Percentiles rank a stretch among this genome's conserved stretches.
phyloP scores from a whole-genome alignment of 2,888 invertebrate genomes.

The Teleogryllus oceanicus region DNA sequence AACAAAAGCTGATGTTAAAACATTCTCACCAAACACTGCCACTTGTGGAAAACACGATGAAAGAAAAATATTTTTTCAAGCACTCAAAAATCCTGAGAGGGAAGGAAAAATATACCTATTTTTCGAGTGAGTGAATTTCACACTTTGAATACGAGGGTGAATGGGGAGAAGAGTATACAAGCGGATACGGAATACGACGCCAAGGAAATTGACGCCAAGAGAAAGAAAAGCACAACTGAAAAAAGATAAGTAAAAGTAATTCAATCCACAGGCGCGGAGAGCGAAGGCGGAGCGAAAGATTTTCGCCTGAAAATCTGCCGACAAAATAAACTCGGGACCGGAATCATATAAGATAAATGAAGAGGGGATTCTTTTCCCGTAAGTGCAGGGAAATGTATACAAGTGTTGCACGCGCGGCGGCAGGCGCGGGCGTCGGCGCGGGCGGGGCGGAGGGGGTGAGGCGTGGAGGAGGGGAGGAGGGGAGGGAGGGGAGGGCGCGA shows the following conservation, averaged over 20 bases:
- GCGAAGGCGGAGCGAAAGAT: constrained; percentile 7
- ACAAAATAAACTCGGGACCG: constrained; percentile 5
- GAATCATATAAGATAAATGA: constrained; percentile 9
- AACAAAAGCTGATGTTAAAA: constrained; percentile 18
- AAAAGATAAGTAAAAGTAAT: constrained; percentile 12
- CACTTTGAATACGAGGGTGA: constrained; percentile 26
- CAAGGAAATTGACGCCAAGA: constrained; percentile 33
- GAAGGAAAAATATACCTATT: constrained; percentile 3
- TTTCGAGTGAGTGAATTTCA: constrained; percentile 26
- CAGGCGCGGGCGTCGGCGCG: background rate
- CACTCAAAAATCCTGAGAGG: constrained; percentile 18
- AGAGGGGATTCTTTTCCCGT: constrained; percentile 10
- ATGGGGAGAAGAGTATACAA: constrained; percentile 27
- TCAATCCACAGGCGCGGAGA: background rate
- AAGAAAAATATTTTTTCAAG: constrained; percentile 18
- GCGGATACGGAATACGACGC: constrained; percentile 29
- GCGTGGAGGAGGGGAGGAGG: background rate
- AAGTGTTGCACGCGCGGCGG: background rate
- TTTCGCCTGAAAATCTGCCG: background rate
- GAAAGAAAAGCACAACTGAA: constrained; percentile 24
- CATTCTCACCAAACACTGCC: constrained; percentile 18
- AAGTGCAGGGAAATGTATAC: constrained; percentile 18
- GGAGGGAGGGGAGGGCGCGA: background rate
- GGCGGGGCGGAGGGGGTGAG: background rate
- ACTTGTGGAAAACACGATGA: constrained; percentile 11